Conservation (phyloP, 2,797 vertebrate species). For the Anableps anableps region DNA sequence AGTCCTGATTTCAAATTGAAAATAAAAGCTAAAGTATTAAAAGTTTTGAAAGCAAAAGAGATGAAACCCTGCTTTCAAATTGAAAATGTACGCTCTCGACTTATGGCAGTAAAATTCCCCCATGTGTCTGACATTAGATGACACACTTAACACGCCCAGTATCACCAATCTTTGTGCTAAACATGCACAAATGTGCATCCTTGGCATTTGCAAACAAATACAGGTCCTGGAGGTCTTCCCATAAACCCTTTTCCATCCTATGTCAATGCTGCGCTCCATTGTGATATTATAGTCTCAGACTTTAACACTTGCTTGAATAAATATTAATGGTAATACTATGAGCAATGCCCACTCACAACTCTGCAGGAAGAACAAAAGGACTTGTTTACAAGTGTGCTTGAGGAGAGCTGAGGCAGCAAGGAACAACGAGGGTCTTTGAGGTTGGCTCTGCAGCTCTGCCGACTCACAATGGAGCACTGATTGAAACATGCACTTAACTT, state of each 20-base stretch:
- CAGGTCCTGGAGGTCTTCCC: not conserved
- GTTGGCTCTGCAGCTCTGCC: constrained; percentile 42
- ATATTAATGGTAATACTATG: constrained; percentile 71
- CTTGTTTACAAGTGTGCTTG: constrained; percentile 69
- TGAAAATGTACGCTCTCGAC: too few species aligned
- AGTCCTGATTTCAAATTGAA: too few species aligned
- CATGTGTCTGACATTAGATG: not conserved
- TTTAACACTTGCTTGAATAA: constrained; percentile 69
- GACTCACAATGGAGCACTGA: constrained; percentile 74
- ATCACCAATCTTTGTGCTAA: not conserved
- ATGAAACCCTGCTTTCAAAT: too few species aligned
- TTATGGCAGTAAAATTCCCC: too few species aligned
- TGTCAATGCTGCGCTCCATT: constrained; percentile 45
- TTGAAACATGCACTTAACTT: constrained; percentile 75
- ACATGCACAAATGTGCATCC: not conserved
- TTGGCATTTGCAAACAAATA: not conserved
- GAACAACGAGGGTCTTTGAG: constrained; percentile 36
- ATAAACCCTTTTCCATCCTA: constrained; percentile 33
- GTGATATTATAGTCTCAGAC: constrained; percentile 24
- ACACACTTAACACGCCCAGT: not conserved
- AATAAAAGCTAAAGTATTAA: too few species aligned
- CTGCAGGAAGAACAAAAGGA: constrained; percentile 67
- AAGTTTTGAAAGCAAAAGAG: too few species aligned
- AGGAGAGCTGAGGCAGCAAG: constrained; percentile 38
- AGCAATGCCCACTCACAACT: constrained; percentile 58